Evolutionary conservation across 2,797 vertebrate genomes (phyloP), one percentile per base, ranked within the genome.

Genomic region (Poecile montanus): DNA sequence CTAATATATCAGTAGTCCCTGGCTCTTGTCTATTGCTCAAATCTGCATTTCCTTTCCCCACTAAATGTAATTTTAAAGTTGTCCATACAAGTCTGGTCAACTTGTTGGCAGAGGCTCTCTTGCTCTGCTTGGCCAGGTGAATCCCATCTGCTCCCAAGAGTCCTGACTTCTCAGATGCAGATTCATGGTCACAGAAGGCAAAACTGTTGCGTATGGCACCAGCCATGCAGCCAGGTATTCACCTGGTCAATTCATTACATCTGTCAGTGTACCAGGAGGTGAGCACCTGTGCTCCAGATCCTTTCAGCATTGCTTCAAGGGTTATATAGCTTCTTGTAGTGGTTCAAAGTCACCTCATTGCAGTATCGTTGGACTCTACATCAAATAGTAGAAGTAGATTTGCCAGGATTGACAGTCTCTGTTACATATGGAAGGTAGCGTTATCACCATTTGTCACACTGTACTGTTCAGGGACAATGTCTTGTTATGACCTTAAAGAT

Each of bases 351-450:
- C 47, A 34, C 29, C 25, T 79, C 16, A 6, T 44, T 83, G 63
- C 12, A 19, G 13, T 68, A 10, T 83, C 6, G 0, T 63, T 76
- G 80, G 25, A 60, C 19, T 30, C 13, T 48, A 29, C 2, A 1
- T 26, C 48, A 32, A 73, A 19, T 13, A 79, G 26, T 30, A 77
- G 29, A 38, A 81, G 45, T 22, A 81, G 50, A 53, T 67, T 88
- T 75, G 30, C 26, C 36, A 48, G 22, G 45, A 42, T 60, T 68
- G 62, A 17, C 54, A 61, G 50, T 45, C 42, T 90, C n/a, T 11
- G 20, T 88, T 67, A 30, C 29, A 16, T 76, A 0, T 0, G 1
- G 2, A n/a, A 71, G 26, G 34, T n/a, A 30, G 5, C 42, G 12
- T 29, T 72, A 67, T 17, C 44, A 17, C 25, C 7, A 0, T 34